Evolutionary conservation across 2,113 vertebrate species (phyloP), one percentile per base, ranked within the genome.

Genomic region (Motacilla tschutschensis): DNA sequence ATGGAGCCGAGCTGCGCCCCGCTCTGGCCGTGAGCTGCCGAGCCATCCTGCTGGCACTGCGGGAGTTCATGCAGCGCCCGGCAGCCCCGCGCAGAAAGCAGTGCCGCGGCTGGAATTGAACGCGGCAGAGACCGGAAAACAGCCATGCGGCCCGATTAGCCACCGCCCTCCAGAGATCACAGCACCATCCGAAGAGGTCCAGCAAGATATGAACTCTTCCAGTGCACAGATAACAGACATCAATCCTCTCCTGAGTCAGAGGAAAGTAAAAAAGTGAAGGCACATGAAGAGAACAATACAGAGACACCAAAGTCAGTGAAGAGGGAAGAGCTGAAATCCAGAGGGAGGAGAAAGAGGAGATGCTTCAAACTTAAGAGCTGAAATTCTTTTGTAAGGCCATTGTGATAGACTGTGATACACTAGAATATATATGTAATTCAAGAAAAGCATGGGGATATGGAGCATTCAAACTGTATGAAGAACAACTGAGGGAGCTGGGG

Each of bases 81-180:
- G 24, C 38, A 33, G 22, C 9, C 17, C 13, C 1, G 0, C 1
- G 1, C 36, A 31, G 47, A 51, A 51, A 40, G 46, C 47, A 51
- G 66, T 6, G 9, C 26, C 2, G 0, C 1, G 2, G 22, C 22
- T 26, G 17, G 24, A 54, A 33, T 9, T 26, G 4, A 43, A 9
- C 2, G 0, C 4, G 5, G 12, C 38, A 26, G 7, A 17, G 31
- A 31, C 10, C 3, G 7, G 22, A 19, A 33, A 35, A 22, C 12
- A 71, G 17, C 24, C 6, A 2, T 12, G 24, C 24, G 26, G 25
- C 40, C 14, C 12, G 24, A 44, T 18, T 14, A 26, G 40, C 22
- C 21, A 8, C 26, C 2, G 1, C 14, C 14, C 12, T 5, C 25
- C n/a, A 44, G 40, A 35, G 51, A 35, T 55, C 69, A 21, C 7